Conservation (phyloP, 2,113 vertebrate species). For the Calidris pygmaea region DNA sequence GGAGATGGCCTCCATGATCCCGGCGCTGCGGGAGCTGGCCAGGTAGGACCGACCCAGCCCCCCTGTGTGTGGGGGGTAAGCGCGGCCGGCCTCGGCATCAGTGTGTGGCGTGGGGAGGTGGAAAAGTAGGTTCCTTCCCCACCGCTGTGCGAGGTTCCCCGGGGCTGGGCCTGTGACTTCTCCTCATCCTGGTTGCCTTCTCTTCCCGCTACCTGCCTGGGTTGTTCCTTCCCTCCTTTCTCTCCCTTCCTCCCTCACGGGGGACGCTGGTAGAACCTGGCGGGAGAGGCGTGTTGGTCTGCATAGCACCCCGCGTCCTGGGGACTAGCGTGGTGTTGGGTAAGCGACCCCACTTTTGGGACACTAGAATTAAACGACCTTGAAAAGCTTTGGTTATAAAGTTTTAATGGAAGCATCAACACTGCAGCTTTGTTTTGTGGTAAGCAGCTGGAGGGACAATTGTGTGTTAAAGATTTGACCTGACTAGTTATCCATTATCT, state of each 20-base stretch:
- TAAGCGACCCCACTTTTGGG: not conserved
- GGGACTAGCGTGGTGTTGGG: not conserved
- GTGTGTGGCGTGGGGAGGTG: too few relatives aligned
- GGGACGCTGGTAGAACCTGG: not conserved
- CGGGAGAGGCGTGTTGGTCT: not conserved
- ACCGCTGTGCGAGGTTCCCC: accelerated
- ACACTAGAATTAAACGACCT: not conserved
- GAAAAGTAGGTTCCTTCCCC: too few relatives aligned
- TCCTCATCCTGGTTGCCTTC: accelerated
- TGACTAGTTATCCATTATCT: accelerated
- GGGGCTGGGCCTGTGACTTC: not conserved
- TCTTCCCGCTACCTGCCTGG: accelerated
- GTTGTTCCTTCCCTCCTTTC: too few relatives aligned
- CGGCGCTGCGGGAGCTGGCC: slow-evolving; percentile 89
- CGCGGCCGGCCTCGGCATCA: not conserved
- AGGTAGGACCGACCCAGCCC: slow-evolving; percentile 72
- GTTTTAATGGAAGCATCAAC: not conserved
- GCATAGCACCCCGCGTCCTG: accelerated
- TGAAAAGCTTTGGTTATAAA: accelerated
- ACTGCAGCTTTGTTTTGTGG: not conserved
- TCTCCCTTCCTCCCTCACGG: too few relatives aligned
- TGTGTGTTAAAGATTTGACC: not conserved
- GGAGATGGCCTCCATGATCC: slow-evolving; percentile 94
- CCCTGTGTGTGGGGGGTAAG: not conserved
- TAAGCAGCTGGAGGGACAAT: accelerated